Evolutionary conservation across 2,888 invertebrate species (phyloP).

Genomic region (Pandemis heparana): DNA sequence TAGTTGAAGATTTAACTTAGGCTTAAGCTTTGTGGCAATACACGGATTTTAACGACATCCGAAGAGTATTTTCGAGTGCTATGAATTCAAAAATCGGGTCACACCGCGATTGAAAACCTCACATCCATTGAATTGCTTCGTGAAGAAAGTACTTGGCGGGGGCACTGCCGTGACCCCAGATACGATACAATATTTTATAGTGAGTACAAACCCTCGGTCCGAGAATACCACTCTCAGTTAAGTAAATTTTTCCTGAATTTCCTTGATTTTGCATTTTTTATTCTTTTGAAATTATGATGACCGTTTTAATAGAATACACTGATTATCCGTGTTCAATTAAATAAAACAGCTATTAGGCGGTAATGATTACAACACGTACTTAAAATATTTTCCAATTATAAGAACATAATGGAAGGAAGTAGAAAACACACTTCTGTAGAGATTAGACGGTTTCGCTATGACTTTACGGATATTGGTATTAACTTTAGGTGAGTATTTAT

Average conservation of each 20-base stretch:
- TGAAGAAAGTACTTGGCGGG: no score
- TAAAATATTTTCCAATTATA: slow-evolving; percentile 5
- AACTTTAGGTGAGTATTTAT: neutral
- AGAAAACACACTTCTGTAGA: neutral
- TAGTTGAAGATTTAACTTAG: no score
- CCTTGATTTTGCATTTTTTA: neutral
- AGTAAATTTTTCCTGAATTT: neutral
- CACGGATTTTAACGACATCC: no score
- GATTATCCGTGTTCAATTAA: slow-evolving; percentile 5
- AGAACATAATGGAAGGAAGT: neutral
- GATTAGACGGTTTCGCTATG: neutral
- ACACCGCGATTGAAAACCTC: no score
- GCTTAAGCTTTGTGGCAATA: no score
- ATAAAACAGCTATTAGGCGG: neutral
- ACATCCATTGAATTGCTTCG: no score
- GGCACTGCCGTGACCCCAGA: no score
- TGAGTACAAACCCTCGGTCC: no score
- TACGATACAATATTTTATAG: no score
- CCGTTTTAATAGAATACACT: neutral
- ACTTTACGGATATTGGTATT: neutral
- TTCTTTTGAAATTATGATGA: neutral
- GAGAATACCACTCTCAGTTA: no score
- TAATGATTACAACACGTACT: neutral
- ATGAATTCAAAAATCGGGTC: no score
- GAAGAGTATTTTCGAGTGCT: no score